These are phyloP conservation scores for Schizothorax lantsangensis DNA, from an alignment of 2,797 vertebrate genomes.

Conservation along the genomic window DNA sequence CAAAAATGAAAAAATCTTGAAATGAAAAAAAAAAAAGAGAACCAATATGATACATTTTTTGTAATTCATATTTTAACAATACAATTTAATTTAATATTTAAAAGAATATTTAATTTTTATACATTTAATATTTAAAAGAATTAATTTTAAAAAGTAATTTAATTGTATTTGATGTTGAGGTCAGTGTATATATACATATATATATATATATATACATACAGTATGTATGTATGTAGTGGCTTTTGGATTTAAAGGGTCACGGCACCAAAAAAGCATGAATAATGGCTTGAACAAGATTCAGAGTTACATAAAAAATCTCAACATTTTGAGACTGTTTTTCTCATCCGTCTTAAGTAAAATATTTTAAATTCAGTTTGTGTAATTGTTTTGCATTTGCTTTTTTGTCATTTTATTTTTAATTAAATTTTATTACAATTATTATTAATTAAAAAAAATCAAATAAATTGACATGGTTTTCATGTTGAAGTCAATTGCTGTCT, in stretches of 20 bases:
- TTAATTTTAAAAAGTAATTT: no score
- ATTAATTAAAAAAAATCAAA: neutral
- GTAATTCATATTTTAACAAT: neutral
- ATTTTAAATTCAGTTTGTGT: no score
- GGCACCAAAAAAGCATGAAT: no score
- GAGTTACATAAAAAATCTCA: neutral
- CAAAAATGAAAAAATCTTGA: neutral
- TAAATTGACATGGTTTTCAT: neutral
- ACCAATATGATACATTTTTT: neutral
- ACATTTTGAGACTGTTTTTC: neutral
- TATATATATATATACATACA: no score
- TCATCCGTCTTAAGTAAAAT: no score
- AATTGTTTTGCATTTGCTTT: neutral
- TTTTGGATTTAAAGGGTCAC: neutral
- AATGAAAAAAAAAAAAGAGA: neutral
- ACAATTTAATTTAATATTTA: neutral
- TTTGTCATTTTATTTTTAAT: neutral
- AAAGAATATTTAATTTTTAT: no score
- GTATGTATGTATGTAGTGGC: neutral
- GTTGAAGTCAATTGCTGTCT: conserved; percentile 41
- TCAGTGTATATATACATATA: neutral
- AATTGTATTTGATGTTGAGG: neutral
- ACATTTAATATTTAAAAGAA: neutral
- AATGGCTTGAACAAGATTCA: neutral
- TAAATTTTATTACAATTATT: neutral